These are phyloP conservation scores for Drosophila paranaensis DNA, from an alignment of 2,888 invertebrate genomes.

Conservation along the genomic window DNA sequence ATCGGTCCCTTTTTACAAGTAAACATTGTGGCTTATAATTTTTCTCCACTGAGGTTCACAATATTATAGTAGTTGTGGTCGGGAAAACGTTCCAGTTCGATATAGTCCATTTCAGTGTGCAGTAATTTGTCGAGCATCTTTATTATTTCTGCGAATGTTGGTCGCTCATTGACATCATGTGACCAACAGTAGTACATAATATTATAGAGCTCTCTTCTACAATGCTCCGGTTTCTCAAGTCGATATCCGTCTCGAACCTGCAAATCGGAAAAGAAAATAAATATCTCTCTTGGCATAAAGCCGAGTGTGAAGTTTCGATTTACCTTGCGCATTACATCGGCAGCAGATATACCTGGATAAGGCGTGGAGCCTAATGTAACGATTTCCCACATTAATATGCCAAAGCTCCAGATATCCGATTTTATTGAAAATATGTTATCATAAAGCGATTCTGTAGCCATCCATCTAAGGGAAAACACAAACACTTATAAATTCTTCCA, in stretches of 20 bases:
- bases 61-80: constrained; percentile 97
- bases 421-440: constrained; percentile 97
- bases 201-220: constrained; percentile 95
- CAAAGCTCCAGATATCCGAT: constrained; percentile 98
- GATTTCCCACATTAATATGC: constrained; percentile 97
- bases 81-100: constrained; percentile 95
- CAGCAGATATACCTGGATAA: constrained; percentile 96
- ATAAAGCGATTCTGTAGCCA: constrained; percentile 97
- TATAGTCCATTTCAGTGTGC: constrained; percentile 96
- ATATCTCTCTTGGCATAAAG: fast-evolving
- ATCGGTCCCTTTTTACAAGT: not conserved
- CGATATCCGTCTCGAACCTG: constrained; percentile 95
- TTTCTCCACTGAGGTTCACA: constrained; percentile 93
- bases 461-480: constrained; percentile 89
- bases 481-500: too few relatives aligned
- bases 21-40: constrained; percentile 85
- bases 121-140: constrained; percentile 92
- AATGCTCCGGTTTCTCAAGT: constrained; percentile 96
- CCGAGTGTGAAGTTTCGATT: constrained; percentile 48
- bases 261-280: not conserved
- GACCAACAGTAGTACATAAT: constrained; percentile 99
- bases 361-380: constrained; percentile 97
- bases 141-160: constrained; percentile 93
- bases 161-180: constrained; percentile 92
- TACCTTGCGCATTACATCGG: constrained; percentile 95